Percentiles rank a stretch among this genome's conserved stretches.
Evolutionary conservation across 2,113 vertebrate species (phyloP).

Genomic region (Oncorhynchus tshawytscha): DNA sequence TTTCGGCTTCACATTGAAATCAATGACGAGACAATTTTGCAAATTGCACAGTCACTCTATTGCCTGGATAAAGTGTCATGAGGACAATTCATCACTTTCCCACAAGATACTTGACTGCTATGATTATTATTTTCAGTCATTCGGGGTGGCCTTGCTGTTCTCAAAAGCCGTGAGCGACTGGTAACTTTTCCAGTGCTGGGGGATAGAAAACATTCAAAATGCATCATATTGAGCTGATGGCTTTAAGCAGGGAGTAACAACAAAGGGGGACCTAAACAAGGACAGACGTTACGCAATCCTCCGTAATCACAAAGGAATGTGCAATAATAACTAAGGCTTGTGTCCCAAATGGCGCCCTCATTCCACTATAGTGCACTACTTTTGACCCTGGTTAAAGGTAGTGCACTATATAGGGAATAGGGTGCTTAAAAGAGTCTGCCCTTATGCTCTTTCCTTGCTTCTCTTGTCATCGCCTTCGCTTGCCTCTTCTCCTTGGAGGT

Average conservation of each 20-base stretch:
- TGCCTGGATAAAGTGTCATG: background rate
- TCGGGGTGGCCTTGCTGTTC: background rate
- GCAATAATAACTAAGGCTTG: slow-evolving; percentile 2
- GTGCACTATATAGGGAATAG: no score
- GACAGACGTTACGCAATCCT: slow-evolving; percentile 1
- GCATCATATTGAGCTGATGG: slow-evolving; percentile 6
- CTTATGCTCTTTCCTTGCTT: no score
- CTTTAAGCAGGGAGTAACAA: slow-evolving; percentile 2
- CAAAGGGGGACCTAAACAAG: slow-evolving; percentile 18
- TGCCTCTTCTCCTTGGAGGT: slow-evolving; percentile 76
- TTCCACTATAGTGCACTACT: no score
- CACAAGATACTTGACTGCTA: background rate
- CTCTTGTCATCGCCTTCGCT: no score
- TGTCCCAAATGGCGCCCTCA: no score
- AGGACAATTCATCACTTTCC: background rate
- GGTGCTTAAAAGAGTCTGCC: no score
- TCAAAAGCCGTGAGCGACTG: slow-evolving; percentile 14
- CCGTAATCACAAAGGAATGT: slow-evolving; percentile 31
- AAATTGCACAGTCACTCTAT: background rate
- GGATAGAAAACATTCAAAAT: slow-evolving; percentile 13
- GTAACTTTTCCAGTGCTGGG: slow-evolving; percentile 11
- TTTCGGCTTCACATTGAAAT: background rate
- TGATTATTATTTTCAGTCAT: background rate
- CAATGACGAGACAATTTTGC: slow-evolving; percentile 4
- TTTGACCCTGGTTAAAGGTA: no score